A percentile compares a stretch with the other conserved stretches of the same genome.
Conservation (phyloP, 2,113 vertebrate species). For the Leucopternis melanops region DNA sequence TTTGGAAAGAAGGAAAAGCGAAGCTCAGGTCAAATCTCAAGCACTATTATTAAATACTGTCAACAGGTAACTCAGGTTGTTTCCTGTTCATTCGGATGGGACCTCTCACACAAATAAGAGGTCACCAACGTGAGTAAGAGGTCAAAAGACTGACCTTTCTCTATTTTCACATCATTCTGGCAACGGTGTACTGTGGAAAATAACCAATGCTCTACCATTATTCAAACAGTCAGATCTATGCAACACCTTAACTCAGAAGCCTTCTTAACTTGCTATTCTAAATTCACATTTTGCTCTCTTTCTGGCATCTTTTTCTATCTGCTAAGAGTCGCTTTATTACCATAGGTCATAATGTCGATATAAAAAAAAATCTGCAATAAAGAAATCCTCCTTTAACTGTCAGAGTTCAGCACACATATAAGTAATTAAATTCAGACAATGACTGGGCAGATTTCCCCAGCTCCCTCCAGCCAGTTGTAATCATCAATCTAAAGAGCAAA, state of each 20-base stretch:
- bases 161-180: background rate
- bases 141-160: background rate
- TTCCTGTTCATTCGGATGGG: background rate
- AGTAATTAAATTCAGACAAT: background rate
- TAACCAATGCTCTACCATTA: background rate
- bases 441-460: background rate
- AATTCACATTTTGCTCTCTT: background rate
- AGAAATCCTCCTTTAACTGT: background rate
- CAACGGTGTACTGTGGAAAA: background rate
- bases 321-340: background rate
- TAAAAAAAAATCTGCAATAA: background rate
- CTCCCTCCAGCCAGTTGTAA: background rate
- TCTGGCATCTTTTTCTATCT: background rate
- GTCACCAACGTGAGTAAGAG: background rate
- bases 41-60: background rate
- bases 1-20: background rate
- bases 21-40: background rate
- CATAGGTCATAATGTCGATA: background rate
- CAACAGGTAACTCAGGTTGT: background rate
- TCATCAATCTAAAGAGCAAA: background rate
- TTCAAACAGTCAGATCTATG: background rate
- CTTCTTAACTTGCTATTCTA: background rate
- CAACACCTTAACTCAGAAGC: background rate
- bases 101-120: background rate
- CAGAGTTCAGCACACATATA: background rate